phyloP scores from a whole-genome alignment of 2,797 vertebrate species.

The Gallirallus australis region DNA sequence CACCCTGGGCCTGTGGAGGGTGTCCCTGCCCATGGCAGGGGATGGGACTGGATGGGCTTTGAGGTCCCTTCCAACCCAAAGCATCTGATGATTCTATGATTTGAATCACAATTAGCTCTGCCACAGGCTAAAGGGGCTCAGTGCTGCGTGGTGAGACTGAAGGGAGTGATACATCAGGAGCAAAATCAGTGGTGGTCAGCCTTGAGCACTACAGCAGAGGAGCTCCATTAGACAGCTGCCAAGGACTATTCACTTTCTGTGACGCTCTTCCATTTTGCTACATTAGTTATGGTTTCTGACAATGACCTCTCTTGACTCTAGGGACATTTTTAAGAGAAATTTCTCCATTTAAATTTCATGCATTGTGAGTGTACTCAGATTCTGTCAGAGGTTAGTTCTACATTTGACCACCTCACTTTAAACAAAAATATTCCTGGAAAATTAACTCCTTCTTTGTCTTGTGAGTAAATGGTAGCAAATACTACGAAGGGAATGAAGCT shows the following conservation, averaged over 20 bases:
- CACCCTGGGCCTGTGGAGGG: no score
- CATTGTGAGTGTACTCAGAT: neutral
- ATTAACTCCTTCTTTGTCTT: neutral
- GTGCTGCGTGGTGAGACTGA: neutral
- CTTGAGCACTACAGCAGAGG: neutral
- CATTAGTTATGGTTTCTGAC: neutral
- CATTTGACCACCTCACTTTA: constrained; percentile 1
- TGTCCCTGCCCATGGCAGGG: no score
- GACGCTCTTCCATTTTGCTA: neutral
- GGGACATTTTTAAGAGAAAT: neutral
- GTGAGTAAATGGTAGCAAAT: neutral
- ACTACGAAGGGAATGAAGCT: neutral
- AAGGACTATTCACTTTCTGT: neutral
- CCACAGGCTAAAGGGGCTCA: neutral
- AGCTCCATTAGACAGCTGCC: neutral
- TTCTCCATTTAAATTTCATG: constrained; percentile 32
- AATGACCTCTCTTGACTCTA: neutral
- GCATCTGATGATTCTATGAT: no score
- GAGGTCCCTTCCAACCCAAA: no score
- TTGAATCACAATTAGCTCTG: neutral
- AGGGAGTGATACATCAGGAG: neutral
- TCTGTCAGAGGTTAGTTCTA: constrained; percentile 4
- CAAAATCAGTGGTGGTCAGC: neutral
- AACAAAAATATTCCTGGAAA: neutral
- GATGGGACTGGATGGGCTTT: no score